phyloP scores from a whole-genome alignment of 2,113 vertebrate genomes.

The Labeo catla region DNA sequence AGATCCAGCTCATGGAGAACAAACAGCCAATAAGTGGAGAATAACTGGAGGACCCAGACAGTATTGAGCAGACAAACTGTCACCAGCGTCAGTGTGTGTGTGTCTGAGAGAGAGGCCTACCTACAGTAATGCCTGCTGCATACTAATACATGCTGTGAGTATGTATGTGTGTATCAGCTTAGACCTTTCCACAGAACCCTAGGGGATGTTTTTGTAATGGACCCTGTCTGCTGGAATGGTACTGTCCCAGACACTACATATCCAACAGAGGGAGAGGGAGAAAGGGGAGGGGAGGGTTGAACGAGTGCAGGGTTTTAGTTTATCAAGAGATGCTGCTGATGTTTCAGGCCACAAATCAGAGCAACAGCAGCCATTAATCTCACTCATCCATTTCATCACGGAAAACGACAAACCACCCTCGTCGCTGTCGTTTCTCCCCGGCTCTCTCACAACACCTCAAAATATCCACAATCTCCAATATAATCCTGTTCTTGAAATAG shows the following conservation, averaged over 20 bases:
- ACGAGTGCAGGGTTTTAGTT: conserved; percentile 52
- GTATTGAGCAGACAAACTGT: conserved; percentile 50
- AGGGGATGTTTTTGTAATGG: conserved; percentile 48
- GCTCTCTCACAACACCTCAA: background rate
- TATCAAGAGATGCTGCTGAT: conserved; percentile 27
- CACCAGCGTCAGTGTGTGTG: conserved; percentile 36
- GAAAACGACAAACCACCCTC: conserved; percentile 53
- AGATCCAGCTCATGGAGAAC: background rate
- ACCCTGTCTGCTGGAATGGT: conserved; percentile 80
- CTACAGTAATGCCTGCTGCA: conserved; percentile 61
- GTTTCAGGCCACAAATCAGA: conserved; percentile 46
- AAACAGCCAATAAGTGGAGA: conserved; percentile 37
- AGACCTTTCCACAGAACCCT: background rate
- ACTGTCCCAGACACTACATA: conserved; percentile 72
- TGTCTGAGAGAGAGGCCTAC: conserved; percentile 36
- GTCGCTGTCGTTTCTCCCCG: conserved; percentile 49
- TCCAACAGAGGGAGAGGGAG: background rate
- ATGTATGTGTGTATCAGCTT: conserved; percentile 31
- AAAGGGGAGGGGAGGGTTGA: conserved; percentile 15
- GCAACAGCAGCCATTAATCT: conserved; percentile 42
- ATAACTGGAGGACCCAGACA: conserved; percentile 45
- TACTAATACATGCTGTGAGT: conserved; percentile 55
- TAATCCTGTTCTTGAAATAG: background rate
- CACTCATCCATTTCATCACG: conserved; percentile 21
- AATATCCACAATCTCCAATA: background rate